Evolutionary conservation across 2,113 vertebrate species (phyloP).

Genomic region (Pipa parva): DNA sequence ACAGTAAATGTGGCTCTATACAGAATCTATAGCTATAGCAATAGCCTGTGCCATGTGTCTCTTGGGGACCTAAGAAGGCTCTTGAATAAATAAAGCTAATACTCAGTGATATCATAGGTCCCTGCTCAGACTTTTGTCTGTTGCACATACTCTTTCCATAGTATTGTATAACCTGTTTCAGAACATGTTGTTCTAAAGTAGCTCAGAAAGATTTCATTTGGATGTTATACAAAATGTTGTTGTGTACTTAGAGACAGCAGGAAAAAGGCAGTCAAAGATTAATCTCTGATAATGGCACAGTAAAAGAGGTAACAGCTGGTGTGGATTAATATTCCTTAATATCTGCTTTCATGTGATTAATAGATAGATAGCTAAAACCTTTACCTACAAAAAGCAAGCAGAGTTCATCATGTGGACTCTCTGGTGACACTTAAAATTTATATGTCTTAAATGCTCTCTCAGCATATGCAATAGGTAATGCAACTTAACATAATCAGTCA

Average conservation of each 20-base stretch:
- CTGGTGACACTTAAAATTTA: neutral
- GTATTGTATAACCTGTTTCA: slow-evolving; percentile 35
- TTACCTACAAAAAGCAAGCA: slow-evolving; percentile 45
- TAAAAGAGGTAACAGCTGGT: slow-evolving; percentile 60
- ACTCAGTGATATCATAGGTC: too few relatives aligned
- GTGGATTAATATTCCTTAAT: slow-evolving; percentile 67
- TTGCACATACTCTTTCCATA: too few relatives aligned
- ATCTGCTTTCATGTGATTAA: slow-evolving; percentile 82
- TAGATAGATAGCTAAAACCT: slow-evolving; percentile 65
- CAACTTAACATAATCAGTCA: neutral
- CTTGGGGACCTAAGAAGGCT: too few relatives aligned
- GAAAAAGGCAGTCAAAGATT: slow-evolving; percentile 60
- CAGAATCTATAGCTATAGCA: too few relatives aligned
- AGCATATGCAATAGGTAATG: neutral
- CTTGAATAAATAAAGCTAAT: too few relatives aligned
- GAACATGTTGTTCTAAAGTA: slow-evolving; percentile 8
- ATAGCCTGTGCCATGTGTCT: too few relatives aligned
- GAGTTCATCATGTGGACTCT: slow-evolving; percentile 45
- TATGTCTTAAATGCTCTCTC: neutral
- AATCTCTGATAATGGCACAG: slow-evolving; percentile 75
- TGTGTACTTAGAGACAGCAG: slow-evolving; percentile 48
- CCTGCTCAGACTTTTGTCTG: too few relatives aligned
- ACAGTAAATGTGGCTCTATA: too few relatives aligned
- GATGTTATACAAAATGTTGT: slow-evolving; percentile 36
- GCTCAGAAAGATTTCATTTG: slow-evolving; percentile 36